A percentile compares a stretch with the other conserved stretches of the same genome.
These are phyloP conservation scores for Antidorcas marsupialis DNA, from an alignment of 2,113 vertebrate species.

Conservation along the genomic window DNA sequence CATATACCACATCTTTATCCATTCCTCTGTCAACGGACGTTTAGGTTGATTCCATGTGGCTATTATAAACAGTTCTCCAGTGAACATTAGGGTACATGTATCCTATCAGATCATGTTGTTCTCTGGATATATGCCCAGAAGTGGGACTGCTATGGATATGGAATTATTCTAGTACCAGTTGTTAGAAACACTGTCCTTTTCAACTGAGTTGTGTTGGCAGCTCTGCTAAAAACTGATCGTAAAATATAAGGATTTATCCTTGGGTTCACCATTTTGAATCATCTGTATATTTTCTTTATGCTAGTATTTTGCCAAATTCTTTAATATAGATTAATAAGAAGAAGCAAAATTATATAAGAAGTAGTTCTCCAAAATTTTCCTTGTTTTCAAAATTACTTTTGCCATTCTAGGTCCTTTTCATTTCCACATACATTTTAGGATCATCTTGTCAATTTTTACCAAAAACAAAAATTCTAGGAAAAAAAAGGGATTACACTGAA, in stretches of 20 bases:
- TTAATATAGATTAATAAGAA: neutral
- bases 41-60: neutral
- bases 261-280: neutral
- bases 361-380: neutral
- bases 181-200: neutral
- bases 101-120: neutral
- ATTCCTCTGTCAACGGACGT: neutral
- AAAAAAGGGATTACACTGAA: neutral
- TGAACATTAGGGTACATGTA: neutral
- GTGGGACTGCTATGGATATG: neutral
- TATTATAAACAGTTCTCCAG: neutral
- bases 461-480: neutral
- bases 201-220: neutral
- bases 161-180: neutral
- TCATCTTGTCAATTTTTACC: neutral
- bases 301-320: neutral
- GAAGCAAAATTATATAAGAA: neutral
- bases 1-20: neutral
- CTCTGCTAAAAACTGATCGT: neutral
- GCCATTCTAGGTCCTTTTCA: neutral
- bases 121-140: neutral
- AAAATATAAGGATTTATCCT: neutral
- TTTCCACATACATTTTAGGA: neutral
- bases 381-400: conserved; percentile 4
- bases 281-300: neutral